Base-by-base conservation (phyloP, 2,113 vertebrate species). In the Paraplagusia blochii region DNA sequence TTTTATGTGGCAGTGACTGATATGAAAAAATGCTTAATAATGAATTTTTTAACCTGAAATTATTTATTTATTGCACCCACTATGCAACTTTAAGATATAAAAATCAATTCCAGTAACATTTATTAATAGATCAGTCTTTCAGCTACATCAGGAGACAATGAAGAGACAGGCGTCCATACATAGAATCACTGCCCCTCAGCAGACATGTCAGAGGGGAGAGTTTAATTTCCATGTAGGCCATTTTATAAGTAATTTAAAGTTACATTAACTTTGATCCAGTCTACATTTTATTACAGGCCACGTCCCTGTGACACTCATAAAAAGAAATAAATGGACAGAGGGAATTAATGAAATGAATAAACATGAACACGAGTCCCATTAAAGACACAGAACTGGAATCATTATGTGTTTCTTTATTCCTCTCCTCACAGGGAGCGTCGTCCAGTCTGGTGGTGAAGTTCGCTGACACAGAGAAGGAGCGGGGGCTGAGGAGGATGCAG, bases 361-460 rank as follows among this genome's bases (percentile, higher is more conserved):
- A 59, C 36, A 55, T 3, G 2, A 11, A 52, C 19, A 9, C 39
- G 29, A 9, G 53, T 39, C 35, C 50, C 13, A 52, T 61, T 65
- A 60, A 66, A 35, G 42, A 29, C 50, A 19, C 11, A 36, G 49
- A 44, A 40, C 33, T 42, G 22, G 39, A 44, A 16, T 17, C 52
- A 9, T 19, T 46, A 19, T 7, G 34, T 50, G 36, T 36, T 43
- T 51, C 16, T 39, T 49, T 13, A 4, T 63, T 39, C 69, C 33
- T 66, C 36, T 22, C 17, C 57, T 9, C 40, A 16, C 86, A 95
- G 94, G 94, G 94, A 0, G 93, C 93, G 14, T 95, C 93, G 0
- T 95, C 94, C 86, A 95, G 94, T 80, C 91, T 95, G 77, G 94
- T 95, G 89, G 94, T 95, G 67, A 95, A 95, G 85, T 95, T 95